These are phyloP conservation scores for Paralvinella palmiformis DNA, from an alignment of 1,140 invertebrate species.

Conservation along the genomic window DNA sequence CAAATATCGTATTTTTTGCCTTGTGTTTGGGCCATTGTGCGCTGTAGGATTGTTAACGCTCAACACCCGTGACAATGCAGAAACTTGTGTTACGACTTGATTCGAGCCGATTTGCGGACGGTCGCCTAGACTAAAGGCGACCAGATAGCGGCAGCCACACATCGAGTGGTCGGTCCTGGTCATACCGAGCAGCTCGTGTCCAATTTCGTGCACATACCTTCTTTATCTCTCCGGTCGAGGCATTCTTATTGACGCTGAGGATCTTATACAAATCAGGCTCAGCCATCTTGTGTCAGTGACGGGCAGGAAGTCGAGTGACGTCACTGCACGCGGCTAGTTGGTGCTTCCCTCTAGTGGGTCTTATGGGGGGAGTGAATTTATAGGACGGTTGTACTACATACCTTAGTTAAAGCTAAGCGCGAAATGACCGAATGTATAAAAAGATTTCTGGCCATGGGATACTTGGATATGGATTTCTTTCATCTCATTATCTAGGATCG, in stretches of 20 bases:
- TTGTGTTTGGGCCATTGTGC: too few species aligned
- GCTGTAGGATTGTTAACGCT: not conserved
- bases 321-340: too few species aligned
- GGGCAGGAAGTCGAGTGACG: too few species aligned
- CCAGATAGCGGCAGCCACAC: not conserved
- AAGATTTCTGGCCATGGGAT: too few species aligned
- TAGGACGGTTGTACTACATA: too few species aligned
- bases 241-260: conserved; percentile 68
- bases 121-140: not conserved
- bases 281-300: conserved; percentile 52
- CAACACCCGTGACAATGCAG: not conserved
- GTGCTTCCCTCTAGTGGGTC: too few species aligned
- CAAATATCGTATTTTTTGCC: too few species aligned
- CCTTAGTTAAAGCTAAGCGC: too few species aligned
- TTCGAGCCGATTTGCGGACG: not conserved
- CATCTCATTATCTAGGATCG: too few species aligned
- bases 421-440: too few species aligned
- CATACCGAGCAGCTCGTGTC: not conserved
- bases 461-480: too few species aligned
- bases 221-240: conserved; percentile 76
- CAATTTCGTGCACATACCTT: conserved; percentile 60
- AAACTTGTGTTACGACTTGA: not conserved
- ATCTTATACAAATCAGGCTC: conserved; percentile 79
- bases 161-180: not conserved
- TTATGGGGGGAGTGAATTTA: too few species aligned